Evolutionary conservation across 2,113 vertebrate genomes (phyloP).

Genomic region (Solenodon paradoxus): DNA sequence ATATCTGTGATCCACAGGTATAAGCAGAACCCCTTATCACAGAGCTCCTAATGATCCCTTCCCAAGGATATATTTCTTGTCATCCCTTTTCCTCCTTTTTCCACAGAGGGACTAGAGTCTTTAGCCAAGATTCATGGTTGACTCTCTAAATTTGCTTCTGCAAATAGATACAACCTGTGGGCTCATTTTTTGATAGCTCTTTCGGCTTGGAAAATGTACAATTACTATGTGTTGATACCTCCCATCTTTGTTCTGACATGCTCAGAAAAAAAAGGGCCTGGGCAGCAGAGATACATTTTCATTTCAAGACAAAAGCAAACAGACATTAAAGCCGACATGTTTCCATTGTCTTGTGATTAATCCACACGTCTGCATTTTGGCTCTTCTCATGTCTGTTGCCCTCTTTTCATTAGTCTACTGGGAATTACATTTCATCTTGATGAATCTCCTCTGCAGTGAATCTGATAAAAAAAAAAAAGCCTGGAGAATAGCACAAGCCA

Average conservation of each 20-base stretch:
- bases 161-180: background rate
- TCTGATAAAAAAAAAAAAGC: conserved; percentile 15
- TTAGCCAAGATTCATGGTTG: background rate
- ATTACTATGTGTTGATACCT: background rate
- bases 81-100: background rate
- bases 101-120: background rate
- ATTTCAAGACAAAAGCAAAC: conserved; percentile 54
- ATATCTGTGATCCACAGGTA: background rate
- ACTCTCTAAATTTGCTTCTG: background rate
- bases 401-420: conserved; percentile 39
- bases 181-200: background rate
- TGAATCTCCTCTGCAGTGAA: conserved; percentile 51
- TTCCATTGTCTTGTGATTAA: conserved; percentile 57
- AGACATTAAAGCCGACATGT: conserved; percentile 28
- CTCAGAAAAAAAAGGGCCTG: background rate
- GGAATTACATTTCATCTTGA: conserved; percentile 50
- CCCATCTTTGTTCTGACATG: conserved; percentile 17
- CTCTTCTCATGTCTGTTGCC: background rate
- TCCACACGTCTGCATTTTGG: conserved; percentile 31
- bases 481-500: background rate
- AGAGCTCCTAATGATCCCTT: background rate
- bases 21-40: background rate
- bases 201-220: background rate
- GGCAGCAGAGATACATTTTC: conserved; percentile 53
- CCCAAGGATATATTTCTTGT: background rate